These are phyloP conservation scores for Pongo abelii DNA, from an alignment of 2,113 vertebrate genomes.

Conservation along the genomic window DNA sequence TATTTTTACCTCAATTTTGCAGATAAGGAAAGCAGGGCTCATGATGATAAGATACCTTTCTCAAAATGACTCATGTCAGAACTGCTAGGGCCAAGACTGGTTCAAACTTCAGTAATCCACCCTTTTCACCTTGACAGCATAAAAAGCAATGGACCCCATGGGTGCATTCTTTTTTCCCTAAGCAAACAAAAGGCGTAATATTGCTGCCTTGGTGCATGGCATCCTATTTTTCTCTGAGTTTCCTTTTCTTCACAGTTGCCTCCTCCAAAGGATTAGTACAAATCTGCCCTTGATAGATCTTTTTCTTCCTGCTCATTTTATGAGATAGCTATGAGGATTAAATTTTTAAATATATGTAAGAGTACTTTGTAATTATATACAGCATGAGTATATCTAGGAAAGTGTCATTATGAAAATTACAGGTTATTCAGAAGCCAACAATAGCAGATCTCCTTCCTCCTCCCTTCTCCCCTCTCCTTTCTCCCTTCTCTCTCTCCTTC, in stretches of 20 bases:
- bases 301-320: conserved; percentile 52
- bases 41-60: neutral
- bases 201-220: neutral
- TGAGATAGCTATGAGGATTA: conserved; percentile 25
- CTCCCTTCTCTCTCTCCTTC: neutral
- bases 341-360: conserved; percentile 20
- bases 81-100: neutral
- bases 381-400: neutral
- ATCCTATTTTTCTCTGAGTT: neutral
- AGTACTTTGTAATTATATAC: conserved; percentile 22
- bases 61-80: conserved; percentile 32
- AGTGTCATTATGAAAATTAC: conserved; percentile 51
- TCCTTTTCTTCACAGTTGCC: conserved; percentile 23
- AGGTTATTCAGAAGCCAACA: conserved; percentile 50
- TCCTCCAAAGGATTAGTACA: conserved; percentile 29
- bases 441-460: neutral
- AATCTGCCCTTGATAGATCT: conserved; percentile 9
- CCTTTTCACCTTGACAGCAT: no score
- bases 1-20: neutral
- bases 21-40: neutral
- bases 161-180: neutral
- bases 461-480: neutral
- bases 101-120: neutral
- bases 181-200: neutral
- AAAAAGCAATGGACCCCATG: neutral